Evolutionary conservation across 1,140 invertebrate genomes (phyloP), one percentile per base, ranked within the genome.

Genomic region (Pogonus chalceus): DNA sequence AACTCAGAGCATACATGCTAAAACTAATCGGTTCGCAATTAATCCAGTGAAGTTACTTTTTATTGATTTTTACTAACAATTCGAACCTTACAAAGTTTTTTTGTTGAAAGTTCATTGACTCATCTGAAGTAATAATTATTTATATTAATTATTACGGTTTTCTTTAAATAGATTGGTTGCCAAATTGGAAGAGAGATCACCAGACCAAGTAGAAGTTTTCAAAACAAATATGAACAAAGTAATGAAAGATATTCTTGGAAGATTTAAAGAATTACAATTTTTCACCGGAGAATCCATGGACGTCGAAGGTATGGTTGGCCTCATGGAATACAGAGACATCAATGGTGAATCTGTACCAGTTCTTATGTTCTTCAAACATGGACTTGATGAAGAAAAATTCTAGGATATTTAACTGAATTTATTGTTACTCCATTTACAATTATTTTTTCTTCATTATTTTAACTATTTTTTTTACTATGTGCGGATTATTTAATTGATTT

Each of bases 271-370:
- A 53, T 75, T 94, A 20, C 90, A 95, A 66, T 96, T 96, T 67
- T 97, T 92, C 74, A 92, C 90, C 55, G 93, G 93, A 24, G 92
- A 95, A 76, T 92, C 90, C 0, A 93, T 94, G 87, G 91, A 96
- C 62, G 82, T 85, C 56, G 94, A 96, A 58, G 93, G 90, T 56
- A 85, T 94, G 81, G 85, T 97, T n/a, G 92, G 83, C 47, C 77
- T 97, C 56, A 78, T 92, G 69, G 93, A 96, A 72, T 97, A 96
- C 67, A 85, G 93, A 67, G 90, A 95, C 24, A 85, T 91, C 50
- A 80, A 92, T 60, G 88, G 85, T 35, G 73, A 82, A 0, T 87
- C 84, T 60, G 79, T 83, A 14, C 92, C 93, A 35, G 82, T 92
- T 53, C 75, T 97, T 63, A 92, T 94, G 84, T 94, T 95, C 72